Evolutionary conservation across 1,140 invertebrate species (phyloP).

Genomic region (Lepidurus packardi): DNA sequence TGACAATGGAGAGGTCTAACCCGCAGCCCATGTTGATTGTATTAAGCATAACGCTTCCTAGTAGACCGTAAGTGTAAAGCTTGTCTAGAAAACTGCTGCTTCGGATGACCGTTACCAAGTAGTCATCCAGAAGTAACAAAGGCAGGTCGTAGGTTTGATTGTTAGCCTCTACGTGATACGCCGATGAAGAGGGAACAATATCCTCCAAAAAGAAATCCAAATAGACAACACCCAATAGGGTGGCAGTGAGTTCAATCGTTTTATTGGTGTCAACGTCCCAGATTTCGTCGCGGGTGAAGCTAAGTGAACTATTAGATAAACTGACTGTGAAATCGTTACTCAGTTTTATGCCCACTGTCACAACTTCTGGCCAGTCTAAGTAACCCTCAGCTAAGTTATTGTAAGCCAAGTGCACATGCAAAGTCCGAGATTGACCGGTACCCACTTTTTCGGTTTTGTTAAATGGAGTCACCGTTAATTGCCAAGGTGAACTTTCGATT

Average conservation of each 20-base stretch:
- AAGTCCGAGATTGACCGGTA: neutral
- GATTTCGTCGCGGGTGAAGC: constrained; percentile 29
- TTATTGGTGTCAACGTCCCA: constrained; percentile 3
- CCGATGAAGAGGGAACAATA: neutral
- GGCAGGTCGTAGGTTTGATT: too few relatives aligned
- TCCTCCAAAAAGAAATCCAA: constrained; percentile 27
- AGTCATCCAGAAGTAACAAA: neutral
- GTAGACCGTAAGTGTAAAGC: constrained; percentile 29
- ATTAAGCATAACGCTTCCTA: constrained; percentile 30
- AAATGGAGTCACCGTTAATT: neutral
- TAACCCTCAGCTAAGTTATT: neutral
- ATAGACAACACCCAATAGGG: constrained; percentile 27
- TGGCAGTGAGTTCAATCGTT: constrained; percentile 15
- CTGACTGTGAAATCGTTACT: neutral
- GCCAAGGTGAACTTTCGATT: neutral
- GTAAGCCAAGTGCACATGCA: neutral
- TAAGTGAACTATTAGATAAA: neutral
- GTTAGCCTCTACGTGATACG: neutral
- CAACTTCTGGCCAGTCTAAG: neutral
- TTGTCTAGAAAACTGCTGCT: constrained; percentile 27
- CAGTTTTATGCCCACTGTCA: neutral
- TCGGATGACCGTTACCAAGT: constrained; percentile 27
- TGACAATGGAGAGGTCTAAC: constrained; percentile 67
- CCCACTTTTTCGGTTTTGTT: constrained; percentile 1
- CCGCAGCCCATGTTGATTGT: constrained; percentile 87